phyloP scores from a whole-genome alignment of 2,888 invertebrate species.

The Dastarcus helophoroides region DNA sequence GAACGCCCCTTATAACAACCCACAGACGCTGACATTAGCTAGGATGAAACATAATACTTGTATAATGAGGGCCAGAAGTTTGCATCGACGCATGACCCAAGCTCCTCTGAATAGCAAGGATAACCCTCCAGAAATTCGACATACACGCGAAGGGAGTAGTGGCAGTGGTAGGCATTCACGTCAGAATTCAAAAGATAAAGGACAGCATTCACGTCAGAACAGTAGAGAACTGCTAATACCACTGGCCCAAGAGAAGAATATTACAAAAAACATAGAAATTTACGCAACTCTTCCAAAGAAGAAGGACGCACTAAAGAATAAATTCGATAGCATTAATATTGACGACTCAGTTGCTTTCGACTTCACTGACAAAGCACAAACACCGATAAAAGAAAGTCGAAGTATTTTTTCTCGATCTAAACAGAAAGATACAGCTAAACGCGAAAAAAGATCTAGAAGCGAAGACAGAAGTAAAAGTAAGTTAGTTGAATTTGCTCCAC shows the following conservation, averaged over 20 bases:
- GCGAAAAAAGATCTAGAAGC: slow-evolving; percentile 70
- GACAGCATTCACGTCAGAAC: slow-evolving; percentile 51
- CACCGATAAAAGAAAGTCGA: slow-evolving; percentile 48
- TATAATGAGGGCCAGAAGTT: slow-evolving; percentile 78
- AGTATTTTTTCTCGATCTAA: slow-evolving; percentile 57
- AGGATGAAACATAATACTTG: slow-evolving; percentile 92
- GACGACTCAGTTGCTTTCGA: slow-evolving; percentile 62
- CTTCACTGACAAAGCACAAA: slow-evolving; percentile 53
- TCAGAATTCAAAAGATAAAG: slow-evolving; percentile 58
- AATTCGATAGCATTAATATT: slow-evolving; percentile 48
- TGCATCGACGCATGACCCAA: slow-evolving; percentile 69
- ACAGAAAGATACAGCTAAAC: slow-evolving; percentile 55
- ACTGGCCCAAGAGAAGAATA: slow-evolving; percentile 31
- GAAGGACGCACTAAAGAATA: slow-evolving; percentile 57
- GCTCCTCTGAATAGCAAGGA: slow-evolving; percentile 42
- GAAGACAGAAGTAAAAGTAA: slow-evolving; percentile 73
- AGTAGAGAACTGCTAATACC: slow-evolving; percentile 44
- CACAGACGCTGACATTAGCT: slow-evolving; percentile 80
- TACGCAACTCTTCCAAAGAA: slow-evolving; percentile 86
- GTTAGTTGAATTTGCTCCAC: slow-evolving; percentile 49
- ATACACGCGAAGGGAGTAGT: slow-evolving; percentile 65
- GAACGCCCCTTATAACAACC: slow-evolving; percentile 88
- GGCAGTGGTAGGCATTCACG: slow-evolving; percentile 61
- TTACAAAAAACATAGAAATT: slow-evolving; percentile 67
- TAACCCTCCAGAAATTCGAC: slow-evolving; percentile 46